phyloP scores from a whole-genome alignment of 1,140 invertebrate genomes.

The Zaprionus africanus region DNA sequence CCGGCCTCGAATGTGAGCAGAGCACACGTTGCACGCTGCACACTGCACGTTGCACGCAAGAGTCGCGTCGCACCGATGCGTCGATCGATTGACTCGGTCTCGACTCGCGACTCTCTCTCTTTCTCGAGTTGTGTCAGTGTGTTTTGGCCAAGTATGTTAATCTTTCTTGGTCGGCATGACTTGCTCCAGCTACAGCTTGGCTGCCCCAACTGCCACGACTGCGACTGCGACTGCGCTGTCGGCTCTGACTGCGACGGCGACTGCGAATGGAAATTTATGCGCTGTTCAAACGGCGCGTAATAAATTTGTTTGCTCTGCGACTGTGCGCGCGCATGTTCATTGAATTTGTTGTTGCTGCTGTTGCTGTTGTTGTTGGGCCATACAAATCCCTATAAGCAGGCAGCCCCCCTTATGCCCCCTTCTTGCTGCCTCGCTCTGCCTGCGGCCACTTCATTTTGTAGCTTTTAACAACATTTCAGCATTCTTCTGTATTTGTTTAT shows the following conservation, averaged over 20 bases:
- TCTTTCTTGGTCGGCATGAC: conserved; percentile 36
- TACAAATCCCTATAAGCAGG: conserved; percentile 33
- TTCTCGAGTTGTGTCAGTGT: conserved; percentile 14
- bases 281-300: conserved; percentile 82
- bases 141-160: conserved; percentile 71
- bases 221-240: background rate
- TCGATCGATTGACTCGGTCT: conserved; percentile 61
- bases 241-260: background rate
- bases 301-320: conserved; percentile 83
- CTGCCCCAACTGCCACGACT: too few species aligned
- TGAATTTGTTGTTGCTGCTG: conserved; percentile 62
- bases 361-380: conserved; percentile 17
- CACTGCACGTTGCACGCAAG: conserved; percentile 60
- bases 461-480: conserved; percentile 81
- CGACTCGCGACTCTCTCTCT: conserved; percentile 1
- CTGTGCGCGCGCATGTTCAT: conserved; percentile 79
- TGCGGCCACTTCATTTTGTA: conserved; percentile 78
- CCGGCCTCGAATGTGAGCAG: background rate
- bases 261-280: conserved; percentile 67
- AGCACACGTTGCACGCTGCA: conserved; percentile 22
- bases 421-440: background rate
- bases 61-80: conserved; percentile 13
- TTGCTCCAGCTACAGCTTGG: conserved; percentile 5
- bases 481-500: conserved; percentile 81
- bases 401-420: background rate